These are phyloP conservation scores for Apodemia mormo DNA, from an alignment of 2,888 invertebrate species.

Conservation along the genomic window DNA sequence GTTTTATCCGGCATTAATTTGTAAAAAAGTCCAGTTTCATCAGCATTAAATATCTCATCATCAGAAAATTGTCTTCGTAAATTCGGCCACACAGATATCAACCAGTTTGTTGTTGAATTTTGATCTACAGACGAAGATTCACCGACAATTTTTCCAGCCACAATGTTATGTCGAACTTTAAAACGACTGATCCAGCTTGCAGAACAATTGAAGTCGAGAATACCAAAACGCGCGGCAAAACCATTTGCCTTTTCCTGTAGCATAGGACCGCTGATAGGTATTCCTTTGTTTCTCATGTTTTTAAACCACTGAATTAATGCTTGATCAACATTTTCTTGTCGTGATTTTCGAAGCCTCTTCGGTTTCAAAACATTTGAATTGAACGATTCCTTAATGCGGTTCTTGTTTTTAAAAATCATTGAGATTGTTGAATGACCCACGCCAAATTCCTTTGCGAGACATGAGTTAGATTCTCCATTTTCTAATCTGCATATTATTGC, in stretches of 20 bases:
- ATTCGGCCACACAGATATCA: slow-evolving; percentile 33
- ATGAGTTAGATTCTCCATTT: too few species aligned
- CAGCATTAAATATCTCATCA: slow-evolving; percentile 39
- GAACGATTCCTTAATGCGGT: too few species aligned
- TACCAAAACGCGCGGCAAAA: slow-evolving; percentile 34
- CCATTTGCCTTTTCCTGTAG: slow-evolving; percentile 30
- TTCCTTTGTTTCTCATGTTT: too few species aligned
- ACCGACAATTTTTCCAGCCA: slow-evolving; percentile 33
- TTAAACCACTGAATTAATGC: too few species aligned
- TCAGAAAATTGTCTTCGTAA: slow-evolving; percentile 33
- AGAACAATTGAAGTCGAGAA: slow-evolving; percentile 33
- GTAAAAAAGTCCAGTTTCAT: slow-evolving; percentile 43
- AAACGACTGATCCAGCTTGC: slow-evolving; percentile 36
- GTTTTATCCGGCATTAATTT: too few species aligned
- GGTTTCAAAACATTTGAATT: too few species aligned
- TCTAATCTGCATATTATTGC: too few species aligned
- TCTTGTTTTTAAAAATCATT: too few species aligned
- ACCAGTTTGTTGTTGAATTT: slow-evolving; percentile 36
- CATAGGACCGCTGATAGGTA: slow-evolving; percentile 30
- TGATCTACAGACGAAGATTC: slow-evolving; percentile 33
- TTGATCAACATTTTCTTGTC: too few species aligned
- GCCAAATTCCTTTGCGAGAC: too few species aligned
- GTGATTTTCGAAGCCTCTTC: too few species aligned
- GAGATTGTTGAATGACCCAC: too few species aligned
- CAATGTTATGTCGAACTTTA: slow-evolving; percentile 36